phyloP scores from a whole-genome alignment of 2,113 vertebrate genomes.

The Scolopax mira region DNA sequence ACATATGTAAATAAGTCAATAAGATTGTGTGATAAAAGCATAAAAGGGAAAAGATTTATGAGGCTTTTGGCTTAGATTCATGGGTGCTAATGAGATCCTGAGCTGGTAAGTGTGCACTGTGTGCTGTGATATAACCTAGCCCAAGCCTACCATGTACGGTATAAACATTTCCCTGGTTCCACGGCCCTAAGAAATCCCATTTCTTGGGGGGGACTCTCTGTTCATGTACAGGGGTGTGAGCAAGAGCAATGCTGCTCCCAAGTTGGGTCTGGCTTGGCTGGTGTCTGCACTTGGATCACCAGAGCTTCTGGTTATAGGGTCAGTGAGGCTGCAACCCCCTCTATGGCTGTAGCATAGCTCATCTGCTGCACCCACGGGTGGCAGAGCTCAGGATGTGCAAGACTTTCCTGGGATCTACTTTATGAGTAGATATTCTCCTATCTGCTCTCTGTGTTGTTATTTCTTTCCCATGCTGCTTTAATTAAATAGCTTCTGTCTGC shows the following conservation, averaged over 20 bases:
- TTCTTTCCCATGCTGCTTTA: background rate
- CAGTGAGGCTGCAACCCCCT: no score
- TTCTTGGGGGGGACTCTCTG: background rate
- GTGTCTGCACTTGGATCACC: background rate
- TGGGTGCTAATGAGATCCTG: background rate
- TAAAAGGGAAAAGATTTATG: background rate
- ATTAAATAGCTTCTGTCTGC: background rate
- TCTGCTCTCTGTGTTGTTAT: background rate
- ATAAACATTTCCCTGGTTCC: background rate
- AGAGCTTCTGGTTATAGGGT: background rate
- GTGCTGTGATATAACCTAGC: background rate
- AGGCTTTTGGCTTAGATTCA: slow-evolving; percentile 19
- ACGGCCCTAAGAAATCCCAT: background rate
- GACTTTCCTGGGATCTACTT: background rate
- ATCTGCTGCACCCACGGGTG: background rate
- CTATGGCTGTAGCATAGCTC: no score
- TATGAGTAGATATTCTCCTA: background rate
- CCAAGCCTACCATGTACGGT: background rate
- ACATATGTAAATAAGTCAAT: slow-evolving; percentile 29
- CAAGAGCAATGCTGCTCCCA: background rate
- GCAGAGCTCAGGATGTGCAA: background rate
- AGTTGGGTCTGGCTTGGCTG: rapidly evolving
- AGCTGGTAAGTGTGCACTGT: background rate
- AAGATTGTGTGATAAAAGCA: background rate
- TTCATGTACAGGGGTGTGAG: background rate